phyloP scores from a whole-genome alignment of 2,113 vertebrate genomes.

The Conger conger region DNA sequence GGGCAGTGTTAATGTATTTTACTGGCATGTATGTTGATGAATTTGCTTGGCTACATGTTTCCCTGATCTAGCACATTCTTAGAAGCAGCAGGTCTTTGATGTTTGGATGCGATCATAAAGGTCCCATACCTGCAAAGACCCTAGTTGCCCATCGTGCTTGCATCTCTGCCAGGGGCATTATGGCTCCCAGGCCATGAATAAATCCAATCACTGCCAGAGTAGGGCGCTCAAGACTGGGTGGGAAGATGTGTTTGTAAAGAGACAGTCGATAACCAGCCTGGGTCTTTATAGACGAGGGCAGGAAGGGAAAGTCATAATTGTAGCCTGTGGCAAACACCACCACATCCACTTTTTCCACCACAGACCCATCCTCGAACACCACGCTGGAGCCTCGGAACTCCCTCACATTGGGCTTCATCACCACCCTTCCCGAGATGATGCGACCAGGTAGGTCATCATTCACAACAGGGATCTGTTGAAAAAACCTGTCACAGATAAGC shows the following conservation, averaged over 20 bases:
- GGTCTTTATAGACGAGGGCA: slow-evolving; percentile 62
- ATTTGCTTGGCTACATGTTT: too few relatives aligned
- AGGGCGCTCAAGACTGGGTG: slow-evolving; percentile 70
- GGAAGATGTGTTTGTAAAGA: slow-evolving; percentile 81
- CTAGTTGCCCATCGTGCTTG: slow-evolving; percentile 83
- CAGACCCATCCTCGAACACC: slow-evolving; percentile 80
- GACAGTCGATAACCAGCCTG: slow-evolving; percentile 66
- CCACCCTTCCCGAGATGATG: slow-evolving; percentile 77
- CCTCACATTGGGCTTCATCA: slow-evolving; percentile 74
- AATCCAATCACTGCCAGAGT: slow-evolving; percentile 83
- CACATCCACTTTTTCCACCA: slow-evolving; percentile 75
- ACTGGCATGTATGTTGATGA: not conserved
- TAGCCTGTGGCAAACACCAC: slow-evolving; percentile 91
- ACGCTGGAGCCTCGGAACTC: slow-evolving; percentile 74
- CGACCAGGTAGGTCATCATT: slow-evolving; percentile 83
- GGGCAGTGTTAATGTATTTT: not conserved
- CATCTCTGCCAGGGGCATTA: slow-evolving; percentile 82
- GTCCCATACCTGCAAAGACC: slow-evolving; percentile 78
- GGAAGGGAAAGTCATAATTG: slow-evolving; percentile 75
- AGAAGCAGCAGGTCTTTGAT: not conserved
- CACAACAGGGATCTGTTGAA: slow-evolving; percentile 62
- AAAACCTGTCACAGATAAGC: slow-evolving; percentile 52
- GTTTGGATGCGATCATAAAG: not conserved
- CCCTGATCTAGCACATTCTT: not conserved
- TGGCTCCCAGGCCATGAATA: slow-evolving; percentile 75